Conservation (phyloP, 2,113 vertebrate species). For the Lycaon pictus region DNA sequence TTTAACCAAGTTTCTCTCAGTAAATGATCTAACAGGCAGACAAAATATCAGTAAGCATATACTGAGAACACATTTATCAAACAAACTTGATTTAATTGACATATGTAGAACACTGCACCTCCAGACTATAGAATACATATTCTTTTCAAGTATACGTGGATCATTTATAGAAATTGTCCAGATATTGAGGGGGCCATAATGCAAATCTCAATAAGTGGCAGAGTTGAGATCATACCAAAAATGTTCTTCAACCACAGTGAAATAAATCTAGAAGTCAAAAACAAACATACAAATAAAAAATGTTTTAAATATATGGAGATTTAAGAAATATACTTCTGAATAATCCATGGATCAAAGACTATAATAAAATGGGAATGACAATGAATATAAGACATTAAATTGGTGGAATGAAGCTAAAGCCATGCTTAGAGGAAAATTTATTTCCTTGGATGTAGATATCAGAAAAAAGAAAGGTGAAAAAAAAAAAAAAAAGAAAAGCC, state of each 20-base stretch:
- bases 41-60: neutral
- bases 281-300: neutral
- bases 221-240: neutral
- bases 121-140: neutral
- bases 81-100: neutral
- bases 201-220: constrained; percentile 25
- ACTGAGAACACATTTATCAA: neutral
- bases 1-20: neutral
- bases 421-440: neutral
- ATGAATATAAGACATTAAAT: constrained; percentile 1
- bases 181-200: neutral
- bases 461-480: constrained; percentile 3
- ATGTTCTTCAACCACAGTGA: neutral
- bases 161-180: neutral
- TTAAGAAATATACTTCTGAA: constrained; percentile 37
- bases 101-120: neutral
- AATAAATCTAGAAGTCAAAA: constrained; percentile 19
- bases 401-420: neutral
- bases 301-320: neutral
- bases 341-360: neutral
- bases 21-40: neutral
- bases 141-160: neutral
- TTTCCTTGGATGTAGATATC: neutral
- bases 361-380: neutral
- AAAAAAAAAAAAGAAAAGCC: neutral